A percentile compares a stretch with the other conserved stretches of the same genome.
Conservation (phyloP, 1,140 invertebrate species). For the Drosophila nigrodunni region DNA sequence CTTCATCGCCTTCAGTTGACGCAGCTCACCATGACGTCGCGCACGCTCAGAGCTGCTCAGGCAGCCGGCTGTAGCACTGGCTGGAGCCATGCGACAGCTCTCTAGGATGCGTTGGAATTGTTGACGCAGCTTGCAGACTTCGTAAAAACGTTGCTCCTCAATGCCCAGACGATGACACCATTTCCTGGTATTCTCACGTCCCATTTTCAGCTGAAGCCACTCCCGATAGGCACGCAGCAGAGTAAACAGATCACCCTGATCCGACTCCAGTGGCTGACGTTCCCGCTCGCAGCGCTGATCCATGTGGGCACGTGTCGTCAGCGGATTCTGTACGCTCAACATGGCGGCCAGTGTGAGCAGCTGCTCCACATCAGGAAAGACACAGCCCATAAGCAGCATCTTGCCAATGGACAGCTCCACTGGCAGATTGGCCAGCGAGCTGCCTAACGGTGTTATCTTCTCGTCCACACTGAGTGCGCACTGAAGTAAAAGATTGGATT, state of each 20-base stretch:
- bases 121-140: conserved; percentile 95
- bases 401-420: conserved; percentile 98
- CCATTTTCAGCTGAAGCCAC: conserved; percentile 92
- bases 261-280: conserved; percentile 61
- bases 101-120: conserved; percentile 95
- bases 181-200: conserved; percentile 86
- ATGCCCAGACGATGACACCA: conserved; percentile 96
- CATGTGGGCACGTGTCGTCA: conserved; percentile 94
- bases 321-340: conserved; percentile 96
- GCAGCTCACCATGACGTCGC: conserved; percentile 93
- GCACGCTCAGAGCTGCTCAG: conserved; percentile 92
- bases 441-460: conserved; percentile 95
- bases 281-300: conserved; percentile 91
- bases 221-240: conserved; percentile 95
- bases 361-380: conserved; percentile 96
- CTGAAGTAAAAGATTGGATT: conserved; percentile 82
- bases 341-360: conserved; percentile 95
- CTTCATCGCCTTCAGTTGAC: conserved; percentile 92
- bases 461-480: conserved; percentile 93
- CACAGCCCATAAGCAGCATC: conserved; percentile 96
- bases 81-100: conserved; percentile 88
- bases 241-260: conserved; percentile 97
- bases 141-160: conserved; percentile 98
- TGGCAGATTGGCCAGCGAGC: conserved; percentile 94
- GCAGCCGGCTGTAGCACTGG: conserved; percentile 61